These are phyloP conservation scores for Amphipoea oculea DNA, from an alignment of 2,888 invertebrate species.

Conservation along the genomic window DNA sequence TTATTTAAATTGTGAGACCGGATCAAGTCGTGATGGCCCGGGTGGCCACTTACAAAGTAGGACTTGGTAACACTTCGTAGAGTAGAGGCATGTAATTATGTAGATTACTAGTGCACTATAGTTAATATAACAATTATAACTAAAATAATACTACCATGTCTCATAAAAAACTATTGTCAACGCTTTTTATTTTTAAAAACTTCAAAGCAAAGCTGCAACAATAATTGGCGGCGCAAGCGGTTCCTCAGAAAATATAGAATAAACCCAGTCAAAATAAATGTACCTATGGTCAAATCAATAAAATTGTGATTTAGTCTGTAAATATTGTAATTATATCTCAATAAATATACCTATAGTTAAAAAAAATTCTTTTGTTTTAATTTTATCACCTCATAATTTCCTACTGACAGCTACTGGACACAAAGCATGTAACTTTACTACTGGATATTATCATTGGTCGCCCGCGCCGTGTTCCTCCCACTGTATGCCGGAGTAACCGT, in stretches of 20 bases:
- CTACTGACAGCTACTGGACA: neutral
- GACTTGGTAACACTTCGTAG: neutral
- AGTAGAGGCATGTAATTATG: neutral
- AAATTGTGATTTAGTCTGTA: conserved; percentile 50
- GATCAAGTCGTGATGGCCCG: neutral
- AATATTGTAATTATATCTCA: conserved; percentile 38
- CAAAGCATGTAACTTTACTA: too few relatives aligned
- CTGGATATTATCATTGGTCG: too few relatives aligned
- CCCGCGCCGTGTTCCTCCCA: too few relatives aligned
- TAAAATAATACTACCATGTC: too few relatives aligned
- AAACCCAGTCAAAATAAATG: conserved; percentile 32
- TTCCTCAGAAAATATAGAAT: neutral
- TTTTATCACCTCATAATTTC: neutral
- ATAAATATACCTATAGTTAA: conserved; percentile 34
- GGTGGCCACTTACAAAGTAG: neutral
- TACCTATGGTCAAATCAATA: conserved; percentile 27
- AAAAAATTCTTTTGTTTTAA: conserved; percentile 13
- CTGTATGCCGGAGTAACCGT: neutral
- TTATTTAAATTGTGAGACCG: neutral
- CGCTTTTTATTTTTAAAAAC: neutral
- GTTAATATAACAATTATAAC: neutral
- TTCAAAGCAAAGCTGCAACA: neutral
- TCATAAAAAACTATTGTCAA: neutral
- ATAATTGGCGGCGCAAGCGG: neutral
- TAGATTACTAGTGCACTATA: neutral